These are phyloP conservation scores for Hippopotamus amphibius DNA, from an alignment of 2,113 vertebrate species.

Conservation along the genomic window DNA sequence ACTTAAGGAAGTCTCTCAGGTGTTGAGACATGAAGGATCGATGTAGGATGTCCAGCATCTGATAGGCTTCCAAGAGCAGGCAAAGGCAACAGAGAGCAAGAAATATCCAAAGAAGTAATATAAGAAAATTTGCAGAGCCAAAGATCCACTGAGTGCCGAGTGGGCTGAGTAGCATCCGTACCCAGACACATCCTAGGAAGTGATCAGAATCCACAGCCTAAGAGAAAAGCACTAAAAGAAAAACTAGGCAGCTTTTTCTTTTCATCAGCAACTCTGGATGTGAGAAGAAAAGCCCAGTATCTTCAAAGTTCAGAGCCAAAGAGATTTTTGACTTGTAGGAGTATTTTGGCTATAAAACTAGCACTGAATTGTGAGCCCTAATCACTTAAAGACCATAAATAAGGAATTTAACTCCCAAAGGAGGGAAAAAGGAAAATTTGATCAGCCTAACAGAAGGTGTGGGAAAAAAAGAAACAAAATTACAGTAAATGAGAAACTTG, in stretches of 20 bases:
- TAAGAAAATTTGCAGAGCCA: background rate
- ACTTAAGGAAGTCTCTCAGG: background rate
- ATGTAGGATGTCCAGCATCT: background rate
- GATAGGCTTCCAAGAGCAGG: background rate
- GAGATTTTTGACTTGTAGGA: background rate
- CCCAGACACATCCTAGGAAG: background rate
- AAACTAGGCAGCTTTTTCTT: background rate
- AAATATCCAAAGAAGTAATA: background rate
- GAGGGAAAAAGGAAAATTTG: background rate
- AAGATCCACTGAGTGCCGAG: background rate
- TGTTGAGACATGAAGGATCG: background rate
- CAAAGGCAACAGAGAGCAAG: background rate
- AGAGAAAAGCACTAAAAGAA: background rate
- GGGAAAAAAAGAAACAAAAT: background rate
- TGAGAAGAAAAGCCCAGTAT: background rate
- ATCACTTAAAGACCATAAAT: conserved; percentile 8
- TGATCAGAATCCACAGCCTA: background rate
- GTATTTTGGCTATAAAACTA: background rate
- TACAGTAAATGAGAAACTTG: background rate
- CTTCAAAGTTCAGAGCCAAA: background rate
- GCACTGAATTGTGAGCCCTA: background rate
- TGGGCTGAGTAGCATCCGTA: background rate
- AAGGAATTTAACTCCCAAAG: background rate
- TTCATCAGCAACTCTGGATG: background rate
- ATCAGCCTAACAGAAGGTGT: background rate